Percentiles rank a stretch among this genome's conserved stretches.
These are phyloP conservation scores for Emydura subglobosa DNA, from an alignment of 2,113 vertebrate genomes.

Conservation along the genomic window DNA sequence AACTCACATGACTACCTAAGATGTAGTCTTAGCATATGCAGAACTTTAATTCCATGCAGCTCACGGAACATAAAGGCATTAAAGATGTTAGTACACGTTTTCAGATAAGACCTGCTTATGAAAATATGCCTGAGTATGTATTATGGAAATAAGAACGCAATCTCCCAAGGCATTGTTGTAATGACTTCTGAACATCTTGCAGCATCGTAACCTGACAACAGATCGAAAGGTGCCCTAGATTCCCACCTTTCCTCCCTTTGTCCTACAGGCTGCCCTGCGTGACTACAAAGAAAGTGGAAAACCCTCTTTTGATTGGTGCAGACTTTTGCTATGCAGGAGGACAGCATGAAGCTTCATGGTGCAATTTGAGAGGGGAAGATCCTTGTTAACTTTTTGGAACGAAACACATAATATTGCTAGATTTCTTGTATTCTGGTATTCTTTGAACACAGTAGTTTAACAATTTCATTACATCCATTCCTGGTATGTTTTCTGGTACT, in stretches of 20 bases:
- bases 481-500: not conserved
- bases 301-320: slow-evolving; percentile 41
- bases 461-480: not conserved
- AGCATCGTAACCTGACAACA: slow-evolving; percentile 57
- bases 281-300: slow-evolving; percentile 70
- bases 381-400: slow-evolving; percentile 25
- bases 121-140: slow-evolving; percentile 56
- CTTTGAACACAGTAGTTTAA: not conserved
- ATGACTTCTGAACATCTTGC: slow-evolving; percentile 64
- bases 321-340: slow-evolving; percentile 41
- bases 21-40: not conserved
- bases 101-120: slow-evolving; percentile 48
- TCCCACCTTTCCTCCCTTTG: not conserved
- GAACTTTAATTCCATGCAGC: slow-evolving; percentile 43
- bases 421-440: slow-evolving; percentile 1
- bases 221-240: not conserved
- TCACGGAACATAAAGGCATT: slow-evolving; percentile 29
- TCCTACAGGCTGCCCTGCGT: slow-evolving; percentile 20
- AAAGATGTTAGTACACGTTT: slow-evolving; percentile 38
- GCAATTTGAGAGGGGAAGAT: slow-evolving; percentile 52
- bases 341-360: slow-evolving; percentile 36
- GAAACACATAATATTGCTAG: slow-evolving; percentile 14
- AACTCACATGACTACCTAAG: not conserved
- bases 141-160: slow-evolving; percentile 70
- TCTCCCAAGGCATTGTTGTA: slow-evolving; percentile 35